Base-by-base conservation (phyloP, 2,888 invertebrate genomes). In the Crocallis elinguaria region DNA sequence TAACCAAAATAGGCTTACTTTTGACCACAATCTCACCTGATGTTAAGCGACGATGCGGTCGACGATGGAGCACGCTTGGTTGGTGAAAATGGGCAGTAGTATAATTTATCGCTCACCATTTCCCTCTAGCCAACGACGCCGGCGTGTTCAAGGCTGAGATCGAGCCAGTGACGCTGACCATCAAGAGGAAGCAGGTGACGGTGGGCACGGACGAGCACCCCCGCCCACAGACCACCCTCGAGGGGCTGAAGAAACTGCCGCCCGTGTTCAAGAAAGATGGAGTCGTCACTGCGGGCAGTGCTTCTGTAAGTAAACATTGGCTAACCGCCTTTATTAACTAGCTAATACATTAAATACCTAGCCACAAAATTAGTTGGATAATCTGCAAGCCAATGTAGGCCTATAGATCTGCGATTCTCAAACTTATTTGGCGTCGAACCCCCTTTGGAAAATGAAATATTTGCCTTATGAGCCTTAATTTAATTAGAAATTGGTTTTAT, bases 241-340 rank as follows among this genome's bases (percentile, higher is more conserved):
- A 98, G 77, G 93, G 93, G 3, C 92, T 99, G 19, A 94, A 94
- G 67, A 99, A 98, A 81, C 91, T 99, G 48, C 94, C 96, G 0
- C 93, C 98, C 0, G 94, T 99, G 12, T 99, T 99, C 91, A 98
- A 98, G 87, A 98, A 98, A 84, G 95, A 96, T 66, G 99, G 99
- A 0, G 93, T 96, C 1, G 98, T 99, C 9, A 98, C 98, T 4
- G 99, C 99, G 52, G 99, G 98, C 11, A 95, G 95, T 62, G 98
- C 99, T 38, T 98, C 98, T 2, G 98, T 98, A 87, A 93, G 94
- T 74, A n/a, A 9, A 5, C n/a, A 25, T n/a, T 9, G n/a, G n/a
- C n/a, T n/a, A n/a, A n/a, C n/a, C n/a, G n/a, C n/a, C n/a, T n/a
- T n/a, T n/a, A n/a, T n/a, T n/a, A n/a, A n/a, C n/a, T n/a, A n/a